Evolutionary conservation across 1,140 invertebrate species (phyloP), one percentile per base, ranked within the genome.

Genomic region (Mycetomoellerius zeteki): DNA sequence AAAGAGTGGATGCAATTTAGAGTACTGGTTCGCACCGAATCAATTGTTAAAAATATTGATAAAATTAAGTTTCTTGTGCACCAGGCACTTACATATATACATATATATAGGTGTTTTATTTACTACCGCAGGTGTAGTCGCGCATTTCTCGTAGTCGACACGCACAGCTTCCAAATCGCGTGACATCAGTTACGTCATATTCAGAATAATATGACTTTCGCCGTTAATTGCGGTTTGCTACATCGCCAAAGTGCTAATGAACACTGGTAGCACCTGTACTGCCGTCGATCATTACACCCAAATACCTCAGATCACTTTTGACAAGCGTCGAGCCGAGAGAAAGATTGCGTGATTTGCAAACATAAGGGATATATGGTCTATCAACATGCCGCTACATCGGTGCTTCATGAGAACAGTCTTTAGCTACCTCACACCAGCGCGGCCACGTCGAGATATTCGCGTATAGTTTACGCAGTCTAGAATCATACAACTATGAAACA

Each of bases 321-420:
- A 86, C 88, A 62, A 65, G 64, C 47, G 43, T 14, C 47, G 73
- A 78, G 50, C 62, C 52, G 62, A 19, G 60, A 88, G 60, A 88
- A 82, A 67, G 75, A 87, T 91, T 60, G 91, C 90, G 90, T 92
- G 91, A 90, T 90, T 50, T 86, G 50, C 60, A 56, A 58, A 82
- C 86, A 80, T 91, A 89, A 89, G 73, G 62, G 89, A 89, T 80
- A 86, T 87, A 78, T 54, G 77, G 56, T 67, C 52, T 67, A 67
- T 72, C 76, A 62, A 71, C 33, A 24, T 65, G 81, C 80, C 80
- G 65, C 85, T 37, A 64, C 69, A 14, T 81, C 86, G 30, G 12
- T 43, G 75, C 67, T 85, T 56, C 67, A 72, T 76, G 71, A 47
- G 58, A 75, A 50, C 50, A 21, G 37, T 75, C 78, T 27, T 72